Conservation (phyloP, 2,888 invertebrate genomes). For the Dinocampus coccinellae region DNA sequence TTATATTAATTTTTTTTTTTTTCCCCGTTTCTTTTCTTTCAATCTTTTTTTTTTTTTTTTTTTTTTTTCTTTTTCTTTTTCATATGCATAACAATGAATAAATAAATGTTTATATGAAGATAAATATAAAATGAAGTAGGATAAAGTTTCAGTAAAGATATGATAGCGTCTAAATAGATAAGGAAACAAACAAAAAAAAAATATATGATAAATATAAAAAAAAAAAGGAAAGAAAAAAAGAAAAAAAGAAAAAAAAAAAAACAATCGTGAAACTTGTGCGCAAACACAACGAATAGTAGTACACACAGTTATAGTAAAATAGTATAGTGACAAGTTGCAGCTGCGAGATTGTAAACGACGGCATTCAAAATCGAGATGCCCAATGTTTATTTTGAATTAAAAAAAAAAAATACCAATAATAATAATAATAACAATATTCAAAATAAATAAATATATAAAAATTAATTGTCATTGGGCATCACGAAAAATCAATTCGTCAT, state of each 20-base stretch:
- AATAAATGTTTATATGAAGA: slow-evolving; percentile 38
- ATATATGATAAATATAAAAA: too few relatives aligned
- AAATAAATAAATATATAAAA: background rate
- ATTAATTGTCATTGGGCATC: slow-evolving; percentile 37
- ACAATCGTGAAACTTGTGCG: slow-evolving; percentile 69
- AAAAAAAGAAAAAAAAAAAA: slow-evolving; percentile 71
- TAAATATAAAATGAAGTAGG: slow-evolving; percentile 41
- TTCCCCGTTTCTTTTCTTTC: background rate
- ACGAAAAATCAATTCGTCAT: slow-evolving; percentile 42
- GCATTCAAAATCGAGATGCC: slow-evolving; percentile 48
- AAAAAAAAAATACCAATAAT: too few relatives aligned
- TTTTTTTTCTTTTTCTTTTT: too few relatives aligned
- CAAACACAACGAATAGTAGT: slow-evolving; percentile 56
- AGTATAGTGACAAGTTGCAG: slow-evolving; percentile 69
- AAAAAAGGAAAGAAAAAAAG: background rate
- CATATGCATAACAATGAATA: slow-evolving; percentile 30
- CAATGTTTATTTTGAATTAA: slow-evolving; percentile 9
- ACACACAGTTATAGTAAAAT: slow-evolving; percentile 68
- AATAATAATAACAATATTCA: too few relatives aligned
- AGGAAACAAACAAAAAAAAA: too few relatives aligned
- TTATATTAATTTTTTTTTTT: background rate
- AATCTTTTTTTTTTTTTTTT: background rate
- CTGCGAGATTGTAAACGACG: slow-evolving; percentile 59
- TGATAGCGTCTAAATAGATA: background rate
- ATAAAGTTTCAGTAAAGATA: slow-evolving; percentile 29